These are phyloP conservation scores for Yponomeuta malinellus DNA, from an alignment of 2,888 invertebrate genomes.

Conservation along the genomic window DNA sequence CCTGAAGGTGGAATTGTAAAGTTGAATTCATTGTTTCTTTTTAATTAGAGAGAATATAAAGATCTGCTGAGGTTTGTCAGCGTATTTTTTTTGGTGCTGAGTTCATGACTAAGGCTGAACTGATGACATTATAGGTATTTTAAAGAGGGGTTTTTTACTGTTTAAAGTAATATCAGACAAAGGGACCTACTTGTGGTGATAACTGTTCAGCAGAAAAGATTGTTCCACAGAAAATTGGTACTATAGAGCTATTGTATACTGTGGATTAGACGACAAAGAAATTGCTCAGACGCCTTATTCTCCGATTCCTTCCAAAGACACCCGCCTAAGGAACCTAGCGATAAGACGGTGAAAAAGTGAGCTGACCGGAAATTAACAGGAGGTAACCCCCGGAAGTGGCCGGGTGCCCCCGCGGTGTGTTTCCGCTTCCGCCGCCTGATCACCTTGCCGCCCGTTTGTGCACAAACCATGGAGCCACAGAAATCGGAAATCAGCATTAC, in stretches of 20 bases:
- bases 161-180: too few species aligned
- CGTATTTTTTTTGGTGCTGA: too few species aligned
- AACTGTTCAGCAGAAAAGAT: too few species aligned
- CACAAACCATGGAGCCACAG: background rate
- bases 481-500: background rate
- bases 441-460: conserved; percentile 24
- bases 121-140: too few species aligned
- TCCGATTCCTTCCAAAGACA: background rate
- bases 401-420: conserved; percentile 25
- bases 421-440: conserved; percentile 31
- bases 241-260: background rate
- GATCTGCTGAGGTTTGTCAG: background rate
- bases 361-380: conserved; percentile 33
- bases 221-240: too few species aligned
- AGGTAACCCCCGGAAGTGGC: conserved; percentile 28
- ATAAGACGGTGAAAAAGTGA: conserved; percentile 16
- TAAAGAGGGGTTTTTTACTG: too few species aligned
- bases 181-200: too few species aligned
- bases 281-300: background rate
- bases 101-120: too few species aligned
- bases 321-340: background rate
- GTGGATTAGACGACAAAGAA: background rate
- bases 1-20: background rate
- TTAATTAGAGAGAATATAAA: background rate
- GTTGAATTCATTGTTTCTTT: background rate